Evolutionary conservation across 2,113 vertebrate species (phyloP), one percentile per base, ranked within the genome.

Genomic region (Podiceps cristatus): DNA sequence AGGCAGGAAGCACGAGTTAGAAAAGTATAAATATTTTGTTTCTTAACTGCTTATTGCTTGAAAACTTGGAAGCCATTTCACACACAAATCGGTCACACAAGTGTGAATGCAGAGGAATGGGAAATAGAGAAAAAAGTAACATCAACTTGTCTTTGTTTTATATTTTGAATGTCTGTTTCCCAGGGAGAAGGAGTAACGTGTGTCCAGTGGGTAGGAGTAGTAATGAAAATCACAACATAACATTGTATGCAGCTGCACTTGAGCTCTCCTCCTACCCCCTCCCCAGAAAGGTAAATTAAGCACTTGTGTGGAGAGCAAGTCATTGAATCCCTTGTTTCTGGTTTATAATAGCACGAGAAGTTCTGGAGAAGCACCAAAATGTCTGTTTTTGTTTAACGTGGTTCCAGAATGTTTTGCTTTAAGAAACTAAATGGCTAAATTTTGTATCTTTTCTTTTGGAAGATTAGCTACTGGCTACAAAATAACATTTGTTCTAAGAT

Each of bases 21-120:
- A 92, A 97, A 88, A 97, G 88, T 96, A 89, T 98, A 98, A 98
- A 98, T 98, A 98, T 98, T 98, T 98, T 98, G 97, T 97, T 98
- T 98, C 96, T 96, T 98, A 97, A 97, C 87, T 94, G 93, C 77
- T 94, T 97, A 98, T 93, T 71, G 73, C 97, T 98, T 97, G 96
- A 97, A 98, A 98, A 96, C 96, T 97, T 98, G 96, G 97, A 98
- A 97, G 88, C 93, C 62, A 69, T 96, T 97, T 98, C 92, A 95
- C 90, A 77, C 64, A 92, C 86, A 97, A 97, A 98, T 73, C 93
- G 97, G 83, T 92, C 91, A 94, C 52, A 72, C 77, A 86, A 96
- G 88, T 94, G 67, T 59, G 68, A 97, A 95, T 52, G 64, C 69
- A 85, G 82, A 95, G 79, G 64, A 97, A 95, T 4, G 18, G 84